Conservation (phyloP, 2,888 invertebrate genomes). For the Scaptomyza caliginosa region DNA sequence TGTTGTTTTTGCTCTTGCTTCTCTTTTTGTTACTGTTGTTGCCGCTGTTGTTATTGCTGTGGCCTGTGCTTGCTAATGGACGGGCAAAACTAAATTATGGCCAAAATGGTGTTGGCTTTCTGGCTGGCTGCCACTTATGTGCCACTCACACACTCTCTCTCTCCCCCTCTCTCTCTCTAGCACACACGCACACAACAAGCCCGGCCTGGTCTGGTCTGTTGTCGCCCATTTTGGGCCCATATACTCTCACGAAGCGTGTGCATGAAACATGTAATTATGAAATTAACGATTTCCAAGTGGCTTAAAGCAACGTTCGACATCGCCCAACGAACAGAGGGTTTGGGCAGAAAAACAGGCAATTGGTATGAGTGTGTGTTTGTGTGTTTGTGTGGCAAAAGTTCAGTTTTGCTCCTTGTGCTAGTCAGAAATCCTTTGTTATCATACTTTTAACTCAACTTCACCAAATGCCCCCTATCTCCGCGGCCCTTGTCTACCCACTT, state of each 20-base stretch:
- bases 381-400: too few relatives aligned
- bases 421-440: conserved; percentile 1
- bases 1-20: not conserved
- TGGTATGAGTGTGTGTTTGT: too few relatives aligned
- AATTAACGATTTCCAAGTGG: conserved; percentile 83
- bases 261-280: conserved; percentile 83
- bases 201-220: conserved; percentile 5
- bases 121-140: conserved; percentile 79
- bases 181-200: conserved; percentile 31
- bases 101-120: conserved; percentile 80
- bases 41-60: conserved; percentile 12
- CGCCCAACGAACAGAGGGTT: conserved; percentile 2
- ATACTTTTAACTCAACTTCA: too few relatives aligned
- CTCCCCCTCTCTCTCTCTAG: too few relatives aligned
- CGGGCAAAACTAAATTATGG: conserved; percentile 79
- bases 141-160: conserved; percentile 70
- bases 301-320: conserved; percentile 61
- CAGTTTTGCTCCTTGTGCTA: too few relatives aligned
- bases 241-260: conserved; percentile 51
- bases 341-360: not conserved
- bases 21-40: not conserved
- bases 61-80: conserved; percentile 71
- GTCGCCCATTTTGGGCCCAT: conserved; percentile 50
- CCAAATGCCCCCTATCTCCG: too few relatives aligned
- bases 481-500: accelerated